Conservation (phyloP, 2,888 invertebrate species). For the Galerucella pusilla region DNA sequence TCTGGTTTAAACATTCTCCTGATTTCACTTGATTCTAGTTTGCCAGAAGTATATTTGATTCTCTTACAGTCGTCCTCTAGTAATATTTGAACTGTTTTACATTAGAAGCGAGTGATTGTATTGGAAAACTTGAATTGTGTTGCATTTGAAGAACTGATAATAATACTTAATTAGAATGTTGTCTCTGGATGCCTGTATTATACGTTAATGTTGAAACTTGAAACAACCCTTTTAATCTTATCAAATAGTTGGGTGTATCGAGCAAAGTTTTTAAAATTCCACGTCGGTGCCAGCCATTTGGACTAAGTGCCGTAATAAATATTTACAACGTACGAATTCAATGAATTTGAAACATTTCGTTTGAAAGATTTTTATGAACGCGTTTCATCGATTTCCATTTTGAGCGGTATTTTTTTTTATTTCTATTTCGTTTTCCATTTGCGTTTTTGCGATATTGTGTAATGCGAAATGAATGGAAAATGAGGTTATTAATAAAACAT, state of each 20-base stretch:
- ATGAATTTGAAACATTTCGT: slow-evolving; percentile 31
- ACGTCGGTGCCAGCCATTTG: slow-evolving; percentile 27
- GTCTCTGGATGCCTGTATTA: too few relatives aligned
- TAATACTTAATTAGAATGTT: too few relatives aligned
- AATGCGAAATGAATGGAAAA: slow-evolving; percentile 33
- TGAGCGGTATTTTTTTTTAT: background rate
- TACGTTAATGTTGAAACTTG: background rate
- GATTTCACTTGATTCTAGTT: too few relatives aligned
- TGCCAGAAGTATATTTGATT: too few relatives aligned
- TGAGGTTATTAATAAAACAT: slow-evolving; percentile 37
- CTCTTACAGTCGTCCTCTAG: too few relatives aligned
- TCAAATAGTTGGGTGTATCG: background rate
- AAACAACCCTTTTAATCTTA: slow-evolving; percentile 9
- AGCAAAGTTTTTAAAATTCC: slow-evolving; percentile 33
- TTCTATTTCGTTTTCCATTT: slow-evolving; percentile 27
- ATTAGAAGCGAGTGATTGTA: too few relatives aligned
- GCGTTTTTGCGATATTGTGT: slow-evolving; percentile 30
- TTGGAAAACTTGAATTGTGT: too few relatives aligned
- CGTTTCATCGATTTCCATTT: slow-evolving; percentile 31
- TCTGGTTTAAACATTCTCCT: too few relatives aligned
- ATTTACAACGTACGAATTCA: slow-evolving; percentile 32
- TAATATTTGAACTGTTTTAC: too few relatives aligned
- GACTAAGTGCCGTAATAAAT: slow-evolving; percentile 36
- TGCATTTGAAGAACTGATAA: too few relatives aligned
- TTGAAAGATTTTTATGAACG: slow-evolving; percentile 21